Base-by-base conservation (phyloP, 2,797 vertebrate species). In the Trichosurus vulpecula region DNA sequence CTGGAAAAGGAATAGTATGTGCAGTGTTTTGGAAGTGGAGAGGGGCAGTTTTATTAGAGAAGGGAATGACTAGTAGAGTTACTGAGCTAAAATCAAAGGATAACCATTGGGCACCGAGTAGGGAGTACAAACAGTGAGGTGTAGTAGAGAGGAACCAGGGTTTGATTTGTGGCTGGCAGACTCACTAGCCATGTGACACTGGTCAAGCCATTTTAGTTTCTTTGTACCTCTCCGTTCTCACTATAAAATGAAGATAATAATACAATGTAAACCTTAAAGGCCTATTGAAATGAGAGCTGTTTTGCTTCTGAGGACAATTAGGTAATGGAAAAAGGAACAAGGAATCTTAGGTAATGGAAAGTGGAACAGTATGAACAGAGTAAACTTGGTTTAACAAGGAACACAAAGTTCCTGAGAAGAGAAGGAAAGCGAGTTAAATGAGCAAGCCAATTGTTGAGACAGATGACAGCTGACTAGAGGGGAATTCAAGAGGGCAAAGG, bases 151-250 rank as follows among this genome's bases (percentile, higher is more conserved):
- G 25, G 25, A 41, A 87, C 22, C 41, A 27, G 25, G 6, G 14
- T 81, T 25, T 81, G 74, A 55, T 90, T 94, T 94, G 94, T 53
- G 95, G 51, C 61, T 55, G 47, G 93, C 53, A 25, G 41, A 94
- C 16, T 51, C 47, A 93, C 51, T 6, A 87, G 13, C n/a, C 56
- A 13, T n/a, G 25, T 94, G 30, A 47, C 19, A 6, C 74, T 90
- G 51, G 41, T 22, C 54, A 87, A 91, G 31, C n/a, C 81, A 91
- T 11, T 30, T 74, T 54, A 94, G 52, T 91, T 58, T 52, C 54
- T 13, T 41, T 58, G 27, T 30, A 6, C 9, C 14, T 94, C 56
- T 52, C 35, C 94, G 25, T 74, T 52, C 29, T 92, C 41, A 61
- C 41, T 58, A 41, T 92, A 92, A 53, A 93, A 91, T 92, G 31